Evolutionary conservation across 1,140 invertebrate genomes (phyloP).

Genomic region (Temnothorax longispinosus): DNA sequence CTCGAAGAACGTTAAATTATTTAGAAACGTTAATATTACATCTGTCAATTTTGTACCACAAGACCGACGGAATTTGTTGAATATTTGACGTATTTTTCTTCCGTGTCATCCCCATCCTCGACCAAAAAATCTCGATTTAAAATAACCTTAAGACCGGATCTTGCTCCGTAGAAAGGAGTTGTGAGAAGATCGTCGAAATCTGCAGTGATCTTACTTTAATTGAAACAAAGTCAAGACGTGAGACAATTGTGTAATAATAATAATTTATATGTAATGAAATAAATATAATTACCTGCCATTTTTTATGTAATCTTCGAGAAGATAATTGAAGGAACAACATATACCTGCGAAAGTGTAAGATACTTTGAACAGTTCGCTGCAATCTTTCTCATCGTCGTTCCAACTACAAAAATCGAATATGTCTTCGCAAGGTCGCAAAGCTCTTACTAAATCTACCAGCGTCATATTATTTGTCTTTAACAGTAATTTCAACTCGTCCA

Average conservation of each 20-base stretch:
- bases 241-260: neutral
- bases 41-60: constrained; percentile 13
- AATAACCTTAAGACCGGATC: constrained; percentile 9
- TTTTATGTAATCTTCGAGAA: constrained; percentile 53
- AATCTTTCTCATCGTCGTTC: constrained; percentile 30
- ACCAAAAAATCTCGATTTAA: neutral
- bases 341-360: constrained; percentile 59
- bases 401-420: constrained; percentile 64
- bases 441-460: constrained; percentile 42
- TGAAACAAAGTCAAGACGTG: neutral
- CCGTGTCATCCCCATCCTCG: neutral
- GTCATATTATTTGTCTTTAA: constrained; percentile 49
- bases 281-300: constrained; percentile 48
- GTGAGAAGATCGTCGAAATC: neutral
- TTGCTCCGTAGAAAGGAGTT: constrained; percentile 14
- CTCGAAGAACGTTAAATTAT: neutral
- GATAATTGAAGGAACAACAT: constrained; percentile 74
- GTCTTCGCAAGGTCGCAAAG: constrained; percentile 60
- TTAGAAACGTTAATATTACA: too few species aligned
- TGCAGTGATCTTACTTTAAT: neutral
- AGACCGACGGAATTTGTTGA: constrained; percentile 38
- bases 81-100: constrained; percentile 1
- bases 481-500: constrained; percentile 5
- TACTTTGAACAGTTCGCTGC: constrained; percentile 27
- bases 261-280: neutral